Base-by-base conservation (phyloP, 2,113 vertebrate genomes). In the Scomber scombrus region DNA sequence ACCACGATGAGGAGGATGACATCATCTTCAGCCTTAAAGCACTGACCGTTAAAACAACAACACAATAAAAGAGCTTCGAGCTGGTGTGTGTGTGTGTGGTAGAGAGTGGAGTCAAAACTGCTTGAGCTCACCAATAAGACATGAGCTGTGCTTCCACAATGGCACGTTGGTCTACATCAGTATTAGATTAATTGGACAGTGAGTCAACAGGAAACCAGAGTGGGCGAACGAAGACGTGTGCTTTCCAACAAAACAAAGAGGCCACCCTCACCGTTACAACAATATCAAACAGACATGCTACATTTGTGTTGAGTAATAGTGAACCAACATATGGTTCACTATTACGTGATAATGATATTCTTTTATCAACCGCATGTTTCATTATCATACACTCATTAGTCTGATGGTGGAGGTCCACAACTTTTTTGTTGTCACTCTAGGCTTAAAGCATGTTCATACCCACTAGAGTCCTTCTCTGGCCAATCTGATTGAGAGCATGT, bases 11-110 rank as follows among this genome's bases (percentile, higher is more conserved):
- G 60, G 67, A 46, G 61, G 70, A 43, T 91, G 91, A 90, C 68
- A 57, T 90, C 85, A 90, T 83, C 21, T 60, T 57, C 65, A 54
- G 72, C 67, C 55, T 75, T 60, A 75, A 83, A 75, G 76, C 66
- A 86, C 55, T 19, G 54, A 75, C 79, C 49, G 61, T 65, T 75
- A 80, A 77, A 85, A 75, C 51, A 88, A 80, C 75, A 80, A 62
- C 62, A 46, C 56, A 60, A 65, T 85, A 65, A 65, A 80, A 57
- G 69, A 19, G 9, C 73, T 60, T 47, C 50, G 15, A 46, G 54
- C 49, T 46, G 49, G 51, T 71, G 54, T 56, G 61, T 55, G 64
- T 68, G 54, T 7, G 26, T 65, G 70, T 19, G 47, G n/a, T 9
- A 34, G 67, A 62, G 0, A 12, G 34, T 40, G 34, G 31, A 58